Conservation (phyloP, 2,113 vertebrate species). For the Eudyptes chrysolophus region DNA sequence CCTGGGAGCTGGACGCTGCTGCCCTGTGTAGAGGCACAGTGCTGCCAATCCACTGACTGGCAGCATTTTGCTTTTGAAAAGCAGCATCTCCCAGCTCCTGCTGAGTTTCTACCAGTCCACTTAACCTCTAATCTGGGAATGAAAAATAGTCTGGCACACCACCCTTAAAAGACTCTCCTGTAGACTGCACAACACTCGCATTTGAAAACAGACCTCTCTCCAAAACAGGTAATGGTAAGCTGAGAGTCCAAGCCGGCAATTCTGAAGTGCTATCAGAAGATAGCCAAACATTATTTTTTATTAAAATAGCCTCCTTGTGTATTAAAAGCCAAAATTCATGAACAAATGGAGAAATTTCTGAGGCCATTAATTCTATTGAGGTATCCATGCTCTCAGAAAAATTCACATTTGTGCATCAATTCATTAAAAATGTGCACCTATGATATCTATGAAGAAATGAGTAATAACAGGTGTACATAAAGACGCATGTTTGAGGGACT, state of each 20-base stretch:
- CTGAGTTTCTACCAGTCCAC: not conserved
- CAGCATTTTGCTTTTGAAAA: not conserved
- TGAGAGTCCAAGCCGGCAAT: not conserved
- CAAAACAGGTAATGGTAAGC: not conserved
- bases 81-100: not conserved
- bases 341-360: not conserved
- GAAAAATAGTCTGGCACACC: not conserved
- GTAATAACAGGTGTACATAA: not conserved
- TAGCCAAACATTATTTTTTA: not conserved
- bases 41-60: not conserved
- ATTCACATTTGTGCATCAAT: not conserved
- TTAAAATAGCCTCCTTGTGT: not conserved
- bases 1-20: rapidly evolving
- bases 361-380: not conserved
- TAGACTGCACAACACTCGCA: not conserved
- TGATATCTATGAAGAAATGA: not conserved
- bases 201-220: not conserved
- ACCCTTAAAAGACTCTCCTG: not conserved
- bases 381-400: not conserved
- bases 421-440: not conserved
- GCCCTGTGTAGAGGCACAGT: not conserved
- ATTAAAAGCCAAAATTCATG: not conserved
- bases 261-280: not conserved
- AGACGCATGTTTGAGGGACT: not conserved
- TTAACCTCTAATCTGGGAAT: not conserved